Evolutionary conservation across 2,113 vertebrate genomes (phyloP), one percentile per base, ranked within the genome.

Genomic region (Craseonycteris thonglongyai): DNA sequence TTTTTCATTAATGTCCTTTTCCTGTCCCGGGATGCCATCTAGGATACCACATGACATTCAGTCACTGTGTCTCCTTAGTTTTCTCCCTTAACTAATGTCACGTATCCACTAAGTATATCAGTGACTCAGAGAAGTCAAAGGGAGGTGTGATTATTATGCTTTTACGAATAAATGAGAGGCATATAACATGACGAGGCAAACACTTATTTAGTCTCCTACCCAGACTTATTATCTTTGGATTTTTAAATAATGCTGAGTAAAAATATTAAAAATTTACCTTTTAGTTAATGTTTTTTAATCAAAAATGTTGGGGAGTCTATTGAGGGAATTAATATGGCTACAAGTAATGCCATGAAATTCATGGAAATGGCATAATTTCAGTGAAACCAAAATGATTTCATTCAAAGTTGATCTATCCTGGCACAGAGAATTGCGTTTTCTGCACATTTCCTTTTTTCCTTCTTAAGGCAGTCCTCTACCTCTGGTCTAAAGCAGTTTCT

Each of bases 401-500:
- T 96, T 94, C 71, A 84, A 96, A 96, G 84, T 89, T 59, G 65
- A 13, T 80, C 72, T 30, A 33, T 80, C 69, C 56, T 74, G 54
- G 75, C 80, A 71, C 66, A 63, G 30, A 93, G n/a, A 94, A 94
- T 90, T 83, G 74, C 75, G 88, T 90, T 91, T 80, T 89, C 40
- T 19, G 94, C 87, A 82, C 63, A 82, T 93, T 96, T 80, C 95
- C 63, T 68, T 82, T n/a, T 82, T 82, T 33, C 35, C 30, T 71
- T 86, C 35, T 42, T 47, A 78, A 93, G 65, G 65, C 51, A 83
- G 79, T 79, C 69, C 30, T 91, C 68, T 95, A 56, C 45, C 49
- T 91, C 49, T 90, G 63, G 42, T 71, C 40, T 93, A n/a, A 91
- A 95, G 81, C n/a, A 22, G 47, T 82, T 81, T 86, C 88, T 66